Evolutionary conservation across 2,113 vertebrate genomes (phyloP).

Genomic region (Malurus cyaneus): DNA sequence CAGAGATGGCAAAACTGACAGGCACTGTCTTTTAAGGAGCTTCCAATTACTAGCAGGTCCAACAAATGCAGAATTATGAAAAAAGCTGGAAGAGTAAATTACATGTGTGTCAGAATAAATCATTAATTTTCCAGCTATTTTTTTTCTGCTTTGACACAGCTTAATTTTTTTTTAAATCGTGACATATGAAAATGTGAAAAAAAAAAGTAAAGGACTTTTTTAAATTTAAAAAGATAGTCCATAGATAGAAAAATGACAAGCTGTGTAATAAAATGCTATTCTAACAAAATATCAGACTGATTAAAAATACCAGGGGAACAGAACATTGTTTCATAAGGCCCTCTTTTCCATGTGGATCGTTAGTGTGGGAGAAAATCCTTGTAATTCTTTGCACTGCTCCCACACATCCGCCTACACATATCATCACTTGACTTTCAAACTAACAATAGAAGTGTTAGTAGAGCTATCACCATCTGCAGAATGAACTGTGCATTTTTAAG

Average conservation of each 20-base stretch:
- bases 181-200: slow-evolving; percentile 17
- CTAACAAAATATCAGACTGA: slow-evolving; percentile 68
- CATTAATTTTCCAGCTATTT: slow-evolving; percentile 13
- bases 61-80: slow-evolving; percentile 44
- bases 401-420: slow-evolving; percentile 77
- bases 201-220: neutral
- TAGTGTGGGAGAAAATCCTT: slow-evolving; percentile 77
- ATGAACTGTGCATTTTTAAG: slow-evolving; percentile 71
- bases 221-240: neutral
- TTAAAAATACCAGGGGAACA: slow-evolving; percentile 70
- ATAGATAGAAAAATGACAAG: slow-evolving; percentile 39
- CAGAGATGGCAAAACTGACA: slow-evolving; percentile 9
- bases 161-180: neutral
- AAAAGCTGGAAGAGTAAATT: slow-evolving; percentile 17
- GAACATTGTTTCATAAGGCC: slow-evolving; percentile 71
- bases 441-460: slow-evolving; percentile 80
- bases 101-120: slow-evolving; percentile 48
- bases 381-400: slow-evolving; percentile 78
- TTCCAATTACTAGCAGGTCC: slow-evolving; percentile 22
- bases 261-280: slow-evolving; percentile 63
- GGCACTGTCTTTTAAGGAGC: slow-evolving; percentile 1
- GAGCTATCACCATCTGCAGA: slow-evolving; percentile 79
- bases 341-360: slow-evolving; percentile 68
- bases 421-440: slow-evolving; percentile 78
- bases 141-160: slow-evolving; percentile 35